Evolutionary conservation across 2,888 invertebrate species (phyloP), one percentile per base, ranked within the genome.

Genomic region (Zelleria hepariella): DNA sequence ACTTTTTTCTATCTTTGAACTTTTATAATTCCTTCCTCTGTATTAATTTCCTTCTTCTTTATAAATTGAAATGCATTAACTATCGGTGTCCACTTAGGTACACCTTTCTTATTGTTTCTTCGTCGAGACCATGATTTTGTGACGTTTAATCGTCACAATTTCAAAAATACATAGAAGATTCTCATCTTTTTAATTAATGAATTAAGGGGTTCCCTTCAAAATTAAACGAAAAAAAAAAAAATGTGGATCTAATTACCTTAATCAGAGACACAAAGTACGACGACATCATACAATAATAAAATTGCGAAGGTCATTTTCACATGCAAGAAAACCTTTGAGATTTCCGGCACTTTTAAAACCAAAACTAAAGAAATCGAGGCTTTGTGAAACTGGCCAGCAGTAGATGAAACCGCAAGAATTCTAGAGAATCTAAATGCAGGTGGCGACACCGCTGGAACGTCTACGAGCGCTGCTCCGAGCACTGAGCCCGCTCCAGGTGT

Each of bases 371-470:
- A 42, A 42, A 42, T 23, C 8, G 20, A 1, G 18, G 4, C 8
- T 20, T 21, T 51, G 7, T 20, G 51, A 21, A 23, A 23, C 6
- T 49, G 18, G 5, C 2, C 4, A 21, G 18, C 20, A 49, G 20
- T 18, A 21, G 21, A 51, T 51, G 32, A 42, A 42, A 8, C 20
- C 20, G 51, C 21, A 4, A 20, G 51, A 15, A 57, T 57, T 56
- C 24, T 48, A 57, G 18, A 48, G 49, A 64, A 62, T 72, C 61
- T 70, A 62, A 71, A 64, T 63, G 63, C 84, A 88, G 87, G 87
- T 85, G 85, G 76, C 59, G 87, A 86, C 56, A 73, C 70, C 63
- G 72, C 86, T 56, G 79, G 82, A 58, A 71, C 84, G 1, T 80
- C 84, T 15, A 68, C 81, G 60, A 72, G 73, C 61, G 66, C 70